Evolutionary conservation across 2,113 vertebrate genomes (phyloP), one percentile per base, ranked within the genome.

Genomic region (Ptychochromis oligacanthus): DNA sequence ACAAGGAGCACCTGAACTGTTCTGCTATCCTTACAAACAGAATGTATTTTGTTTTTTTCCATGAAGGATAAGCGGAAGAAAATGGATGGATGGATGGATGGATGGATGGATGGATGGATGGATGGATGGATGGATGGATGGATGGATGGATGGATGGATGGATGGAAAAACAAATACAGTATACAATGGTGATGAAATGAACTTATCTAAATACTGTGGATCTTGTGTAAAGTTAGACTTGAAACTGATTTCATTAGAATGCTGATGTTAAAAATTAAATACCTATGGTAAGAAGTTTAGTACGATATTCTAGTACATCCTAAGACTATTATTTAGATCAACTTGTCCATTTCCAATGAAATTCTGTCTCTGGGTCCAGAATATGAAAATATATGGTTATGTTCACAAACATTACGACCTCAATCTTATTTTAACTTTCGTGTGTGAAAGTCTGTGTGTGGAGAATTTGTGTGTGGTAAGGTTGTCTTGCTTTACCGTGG

Each of bases 401-500:
- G 34, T 64, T 64, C 14, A 6, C 38, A 64, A 64, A 22, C 12
- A 14, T 40, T 64, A 64, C 22, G 34, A 64, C 1, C 61, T 64
- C 34, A 14, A 5, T 75, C 59, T 84, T 49, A 55, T 28, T 60
- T 70, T 6, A 36, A 75, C 56, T 22, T 31, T 34, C 22, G 60
- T 70, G 12, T 14, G n/a, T 49, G 11, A 28, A 60, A 1, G 2
- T 82, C 67, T 79, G 84, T 58, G 78, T 64, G 76, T 20, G 55
- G 24, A 52, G 24, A 52, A 57, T 10, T 26, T 31, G 4, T 61
- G 85, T 81, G 70, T 31, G 36, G 56, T 59, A 61, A 59, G 9
- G 65, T 82, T 22, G 8, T 59, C 84, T 86, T 79, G 49, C 26
- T 78, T 84, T 72, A 77, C 61, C 5, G 56, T 61, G 61, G 61